phyloP scores from a whole-genome alignment of 2,888 invertebrate species.

The Miltochrista miniata region DNA sequence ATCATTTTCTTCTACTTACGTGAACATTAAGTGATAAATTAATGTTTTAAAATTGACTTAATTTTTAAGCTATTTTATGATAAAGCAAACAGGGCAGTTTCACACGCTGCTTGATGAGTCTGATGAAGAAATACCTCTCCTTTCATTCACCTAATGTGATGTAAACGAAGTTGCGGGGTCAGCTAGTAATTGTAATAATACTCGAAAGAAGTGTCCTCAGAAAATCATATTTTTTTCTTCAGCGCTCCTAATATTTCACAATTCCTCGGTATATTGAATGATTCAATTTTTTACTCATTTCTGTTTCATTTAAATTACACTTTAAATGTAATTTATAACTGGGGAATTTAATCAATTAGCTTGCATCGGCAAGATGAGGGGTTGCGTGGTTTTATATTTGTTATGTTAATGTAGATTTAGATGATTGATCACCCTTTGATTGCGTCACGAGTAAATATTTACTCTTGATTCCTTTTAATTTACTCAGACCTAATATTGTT shows the following conservation, averaged over 20 bases:
- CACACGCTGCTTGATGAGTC: no score
- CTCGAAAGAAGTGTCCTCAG: no score
- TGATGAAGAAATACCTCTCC: no score
- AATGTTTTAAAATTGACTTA: no score
- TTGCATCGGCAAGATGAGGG: conserved; percentile 15
- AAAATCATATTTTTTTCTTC: conserved; percentile 14
- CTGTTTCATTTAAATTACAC: conserved; percentile 31
- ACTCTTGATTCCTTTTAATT: not conserved
- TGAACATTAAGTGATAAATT: no score
- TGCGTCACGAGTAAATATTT: not conserved
- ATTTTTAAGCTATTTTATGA: no score
- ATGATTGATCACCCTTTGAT: conserved; percentile 1
- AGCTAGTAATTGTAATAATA: no score
- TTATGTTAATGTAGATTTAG: conserved; percentile 13
- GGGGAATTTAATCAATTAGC: conserved; percentile 32
- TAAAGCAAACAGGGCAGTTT: no score
- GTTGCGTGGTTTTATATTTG: conserved; percentile 15
- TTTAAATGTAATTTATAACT: conserved; percentile 36
- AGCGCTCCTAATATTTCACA: conserved; percentile 24
- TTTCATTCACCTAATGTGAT: no score
- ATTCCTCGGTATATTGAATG: conserved; percentile 31
- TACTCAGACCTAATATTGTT: not conserved
- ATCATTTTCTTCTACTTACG: no score
- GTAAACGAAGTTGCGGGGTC: no score
- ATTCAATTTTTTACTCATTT: conserved; percentile 30